Evolutionary conservation across 1,140 invertebrate species (phyloP), one percentile per base, ranked within the genome.

Genomic region (Polyergus mexicanus): DNA sequence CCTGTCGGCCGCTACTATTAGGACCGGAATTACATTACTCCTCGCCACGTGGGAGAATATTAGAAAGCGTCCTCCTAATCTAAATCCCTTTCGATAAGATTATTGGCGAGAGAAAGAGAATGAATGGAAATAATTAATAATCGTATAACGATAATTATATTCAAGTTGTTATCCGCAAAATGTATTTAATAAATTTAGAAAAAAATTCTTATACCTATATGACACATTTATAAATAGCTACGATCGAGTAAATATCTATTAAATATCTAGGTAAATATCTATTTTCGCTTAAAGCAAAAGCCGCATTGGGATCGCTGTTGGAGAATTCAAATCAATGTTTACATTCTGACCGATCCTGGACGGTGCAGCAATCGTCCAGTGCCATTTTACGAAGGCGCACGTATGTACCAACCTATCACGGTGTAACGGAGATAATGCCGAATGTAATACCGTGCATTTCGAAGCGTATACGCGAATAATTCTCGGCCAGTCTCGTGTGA

Each of bases 401-500:
- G 5, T 28, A 47, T 69, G 60, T 54, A 28, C 3, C 56, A 38
- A 62, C n/a, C 68, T 54, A 86, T 88, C 69, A 58, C 58, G 68
- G 56, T 71, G 35, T 68, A 62, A 85, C 72, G 35, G 41, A 11
- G 38, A 4, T 51, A 51, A 75, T 86, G 76, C 60, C 86, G 32
- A 68, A 68, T 85, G 75, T 74, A 80, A 88, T 86, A 69, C 87
- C 71, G 68, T 41, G 86, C 84, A 62, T 88, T 80, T 68, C 84
- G 28, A 22, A 51, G 19, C 58, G 60, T 69, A 16, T 19, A 19
- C 19, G 54, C 13, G 47, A 22, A 77, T 76, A 62, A 87, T 76
- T 69, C 22, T 25, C 80, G 44, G 62, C 54, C 51, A 41, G 80
- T 58, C 10, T 74, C 22, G n/a, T 51, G 32, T 11, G 28, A 3